Percentiles rank a stretch among this genome's conserved stretches.
phyloP scores from a whole-genome alignment of 1,140 invertebrate genomes.

The Plectrocnemia conspersa region DNA sequence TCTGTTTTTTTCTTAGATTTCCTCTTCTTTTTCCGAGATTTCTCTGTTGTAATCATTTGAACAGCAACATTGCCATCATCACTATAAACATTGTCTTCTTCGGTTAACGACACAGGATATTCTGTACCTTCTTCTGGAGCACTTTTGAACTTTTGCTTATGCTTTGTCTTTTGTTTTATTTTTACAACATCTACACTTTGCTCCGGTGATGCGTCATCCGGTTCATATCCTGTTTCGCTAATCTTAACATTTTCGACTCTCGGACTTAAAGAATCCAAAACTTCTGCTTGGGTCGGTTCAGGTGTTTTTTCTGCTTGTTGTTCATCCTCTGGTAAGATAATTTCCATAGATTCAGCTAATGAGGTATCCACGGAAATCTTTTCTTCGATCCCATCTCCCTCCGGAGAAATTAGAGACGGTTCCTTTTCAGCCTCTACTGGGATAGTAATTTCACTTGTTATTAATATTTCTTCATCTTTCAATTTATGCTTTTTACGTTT shows the following conservation, averaged over 20 bases:
- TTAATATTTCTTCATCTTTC: slow-evolving; percentile 35
- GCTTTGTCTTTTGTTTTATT: slow-evolving; percentile 51
- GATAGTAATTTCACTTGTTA: slow-evolving; percentile 33
- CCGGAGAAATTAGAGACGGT: slow-evolving; percentile 34
- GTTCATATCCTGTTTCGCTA: slow-evolving; percentile 52
- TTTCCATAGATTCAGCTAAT: slow-evolving; percentile 59
- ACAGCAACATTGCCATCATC: slow-evolving; percentile 32
- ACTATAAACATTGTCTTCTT: slow-evolving; percentile 38
- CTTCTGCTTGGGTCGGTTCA: slow-evolving; percentile 49
- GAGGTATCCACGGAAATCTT: slow-evolving; percentile 49
- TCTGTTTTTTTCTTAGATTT: slow-evolving; percentile 44
- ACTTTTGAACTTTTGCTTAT: slow-evolving; percentile 50
- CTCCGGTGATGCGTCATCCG: slow-evolving; percentile 56
- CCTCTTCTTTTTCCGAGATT: slow-evolving; percentile 32
- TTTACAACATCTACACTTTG: slow-evolving; percentile 41
- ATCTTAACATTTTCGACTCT: slow-evolving; percentile 42
- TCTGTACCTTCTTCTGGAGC: slow-evolving; percentile 42
- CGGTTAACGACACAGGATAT: slow-evolving; percentile 43
- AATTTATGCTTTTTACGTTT: slow-evolving; percentile 52
- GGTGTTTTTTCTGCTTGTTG: slow-evolving; percentile 46
- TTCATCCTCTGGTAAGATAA: slow-evolving; percentile 51
- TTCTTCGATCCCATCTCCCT: slow-evolving; percentile 33
- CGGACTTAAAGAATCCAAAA: slow-evolving; percentile 46
- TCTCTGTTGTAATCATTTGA: slow-evolving; percentile 22
- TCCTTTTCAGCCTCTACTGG: slow-evolving; percentile 27